Evolutionary conservation across 2,797 vertebrate genomes (phyloP), one percentile per base, ranked within the genome.

Genomic region (Melanotaenia nigrans): DNA sequence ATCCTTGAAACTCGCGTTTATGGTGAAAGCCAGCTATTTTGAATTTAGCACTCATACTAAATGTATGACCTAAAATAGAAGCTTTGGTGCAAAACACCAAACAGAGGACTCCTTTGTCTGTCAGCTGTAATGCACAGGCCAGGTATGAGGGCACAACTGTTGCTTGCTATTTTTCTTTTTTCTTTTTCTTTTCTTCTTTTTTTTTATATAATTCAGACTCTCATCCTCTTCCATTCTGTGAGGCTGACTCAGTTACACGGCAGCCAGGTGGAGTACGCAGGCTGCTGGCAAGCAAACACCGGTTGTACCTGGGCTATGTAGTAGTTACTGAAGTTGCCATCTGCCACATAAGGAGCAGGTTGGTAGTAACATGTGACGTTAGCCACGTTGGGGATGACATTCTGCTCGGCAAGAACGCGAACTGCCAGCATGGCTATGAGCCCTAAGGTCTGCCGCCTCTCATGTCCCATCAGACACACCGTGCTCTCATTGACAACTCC

Each of bases 321-420:
- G 89, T 99, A 99, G 95, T 98, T 99, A 94, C 95, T 99, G 92
- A 99, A 99, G 95, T 99, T 99, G 86, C 95, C 96, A 84, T 99
- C 97, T 85, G 97, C 95, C 92, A 99, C 97, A 35, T 99, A 99
- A 3, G 98, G 97, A 79, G 98, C 98, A 2, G 97, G 98, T 89
- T 99, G 98, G 94, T 99, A 99, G 92, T 98, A 99, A 89, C 98
- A 99, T 68, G 98, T 99, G 83, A 99, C 98, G 74, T 99, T 99
- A 73, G 97, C 96, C 93, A 98, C 97, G 2, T 99, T 99, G 79
- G 97, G 97, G 81, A 99, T 99, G 93, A 97, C 95, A 76, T 99
- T 99, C 92, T 99, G 98, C 94, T 99, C 96, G 0, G 97, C 97
- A 53, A 99, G 94, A 74, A 99, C 97, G 0, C 96, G 96, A 86